Evolutionary conservation across 2,113 vertebrate genomes (phyloP).

Genomic region (Crypturellus undulatus): DNA sequence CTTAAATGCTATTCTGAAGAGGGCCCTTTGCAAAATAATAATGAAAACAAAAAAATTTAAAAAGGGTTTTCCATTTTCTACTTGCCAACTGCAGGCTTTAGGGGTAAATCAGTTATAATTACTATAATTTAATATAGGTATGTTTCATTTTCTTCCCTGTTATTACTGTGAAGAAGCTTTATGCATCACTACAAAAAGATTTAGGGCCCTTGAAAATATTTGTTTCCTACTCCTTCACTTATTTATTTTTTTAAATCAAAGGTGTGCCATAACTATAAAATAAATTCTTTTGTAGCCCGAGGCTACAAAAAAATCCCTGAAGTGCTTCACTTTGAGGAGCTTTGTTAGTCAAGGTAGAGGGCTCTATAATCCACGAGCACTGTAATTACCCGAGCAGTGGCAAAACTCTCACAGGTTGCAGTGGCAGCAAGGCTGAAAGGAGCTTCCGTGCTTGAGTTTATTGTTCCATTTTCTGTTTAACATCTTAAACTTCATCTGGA

Average conservation of each 20-base stretch:
- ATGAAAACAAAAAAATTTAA: neutral
- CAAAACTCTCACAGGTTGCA: neutral
- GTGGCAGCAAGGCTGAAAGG: neutral
- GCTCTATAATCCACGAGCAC: neutral
- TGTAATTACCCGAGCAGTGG: neutral
- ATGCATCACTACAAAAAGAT: neutral
- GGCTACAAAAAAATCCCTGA: neutral
- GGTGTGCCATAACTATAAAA: neutral
- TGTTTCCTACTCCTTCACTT: neutral
- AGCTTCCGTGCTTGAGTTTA: neutral
- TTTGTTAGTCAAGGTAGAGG: neutral
- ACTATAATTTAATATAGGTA: neutral
- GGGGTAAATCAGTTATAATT: neutral
- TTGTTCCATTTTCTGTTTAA: slow-evolving; percentile 48
- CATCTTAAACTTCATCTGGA: slow-evolving; percentile 36
- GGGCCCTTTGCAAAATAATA: neutral
- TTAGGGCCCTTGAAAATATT: neutral
- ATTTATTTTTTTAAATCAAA: neutral
- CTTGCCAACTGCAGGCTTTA: neutral
- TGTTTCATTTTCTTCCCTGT: neutral
- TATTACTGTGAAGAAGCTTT: neutral
- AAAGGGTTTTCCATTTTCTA: neutral
- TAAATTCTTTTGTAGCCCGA: neutral
- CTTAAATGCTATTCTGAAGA: neutral
- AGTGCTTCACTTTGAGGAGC: neutral